phyloP scores from a whole-genome alignment of 2,888 invertebrate genomes.

The Acleris sparsana region DNA sequence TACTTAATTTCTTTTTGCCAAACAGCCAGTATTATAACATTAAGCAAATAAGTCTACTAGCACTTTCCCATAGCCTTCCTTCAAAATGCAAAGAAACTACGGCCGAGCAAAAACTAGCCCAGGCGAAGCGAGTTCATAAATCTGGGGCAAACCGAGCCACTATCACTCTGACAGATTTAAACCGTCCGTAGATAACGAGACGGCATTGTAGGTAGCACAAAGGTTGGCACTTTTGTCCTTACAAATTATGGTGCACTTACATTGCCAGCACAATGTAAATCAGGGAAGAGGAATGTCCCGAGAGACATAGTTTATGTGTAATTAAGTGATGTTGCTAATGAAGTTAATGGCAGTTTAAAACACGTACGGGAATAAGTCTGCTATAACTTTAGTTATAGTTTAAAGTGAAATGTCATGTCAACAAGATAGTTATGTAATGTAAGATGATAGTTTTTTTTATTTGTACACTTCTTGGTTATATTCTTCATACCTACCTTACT shows the following conservation, averaged over 20 bases:
- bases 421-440: too few species aligned
- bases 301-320: constrained; percentile 19
- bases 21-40: too few species aligned
- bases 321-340: neutral
- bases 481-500: too few species aligned
- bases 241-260: constrained; percentile 35
- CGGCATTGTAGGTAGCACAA: constrained; percentile 32
- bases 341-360: too few species aligned
- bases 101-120: constrained; percentile 26
- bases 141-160: constrained; percentile 26
- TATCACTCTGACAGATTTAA: constrained; percentile 35
- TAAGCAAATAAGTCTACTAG: too few species aligned
- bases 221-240: constrained; percentile 37
- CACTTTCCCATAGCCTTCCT: too few species aligned
- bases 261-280: constrained; percentile 28
- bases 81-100: constrained; percentile 8
- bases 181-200: constrained; percentile 35
- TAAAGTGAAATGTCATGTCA: too few species aligned
- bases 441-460: too few species aligned
- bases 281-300: constrained; percentile 23
- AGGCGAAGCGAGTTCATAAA: constrained; percentile 32
- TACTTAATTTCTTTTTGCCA: too few species aligned
- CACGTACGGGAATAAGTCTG: too few species aligned
- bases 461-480: too few species aligned
- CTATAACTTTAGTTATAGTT: too few species aligned